Evolutionary conservation across 1,140 invertebrate genomes (phyloP).

Genomic region (Whitmania pigra): DNA sequence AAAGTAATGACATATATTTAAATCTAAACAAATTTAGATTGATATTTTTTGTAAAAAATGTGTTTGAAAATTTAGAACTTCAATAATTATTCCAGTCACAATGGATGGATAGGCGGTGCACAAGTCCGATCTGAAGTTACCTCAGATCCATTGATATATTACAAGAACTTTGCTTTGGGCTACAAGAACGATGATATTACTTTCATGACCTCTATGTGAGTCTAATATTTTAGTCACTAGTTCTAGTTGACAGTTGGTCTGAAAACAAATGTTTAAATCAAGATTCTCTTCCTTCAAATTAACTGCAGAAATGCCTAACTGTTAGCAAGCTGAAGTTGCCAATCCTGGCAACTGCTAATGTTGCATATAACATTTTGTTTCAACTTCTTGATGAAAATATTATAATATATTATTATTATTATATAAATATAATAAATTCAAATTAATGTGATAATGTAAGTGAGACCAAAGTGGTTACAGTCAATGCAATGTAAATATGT

Average conservation of each 20-base stretch:
- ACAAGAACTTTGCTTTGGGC: neutral
- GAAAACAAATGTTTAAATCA: too few relatives aligned
- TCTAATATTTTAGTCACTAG: neutral
- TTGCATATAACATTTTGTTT: too few relatives aligned
- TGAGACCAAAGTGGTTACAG: neutral
- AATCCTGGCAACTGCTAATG: too few relatives aligned
- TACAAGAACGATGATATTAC: slow-evolving; percentile 8
- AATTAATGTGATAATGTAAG: too few relatives aligned
- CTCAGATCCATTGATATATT: neutral
- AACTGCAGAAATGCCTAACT: neutral
- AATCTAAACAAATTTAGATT: too few relatives aligned
- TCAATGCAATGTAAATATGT: neutral
- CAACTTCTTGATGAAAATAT: too few relatives aligned
- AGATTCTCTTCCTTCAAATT: neutral
- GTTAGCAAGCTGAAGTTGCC: neutral
- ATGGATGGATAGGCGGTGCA: neutral
- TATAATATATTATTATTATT: too few relatives aligned
- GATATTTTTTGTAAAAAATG: too few relatives aligned
- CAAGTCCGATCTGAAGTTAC: neutral
- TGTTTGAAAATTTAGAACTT: too few relatives aligned
- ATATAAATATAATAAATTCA: too few relatives aligned
- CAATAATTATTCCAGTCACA: neutral
- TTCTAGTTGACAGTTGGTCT: neutral
- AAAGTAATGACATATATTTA: too few relatives aligned
- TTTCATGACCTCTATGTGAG: neutral